These are phyloP conservation scores for Calcarius lapponicus DNA, from an alignment of 2,797 vertebrate species.

Conservation along the genomic window DNA sequence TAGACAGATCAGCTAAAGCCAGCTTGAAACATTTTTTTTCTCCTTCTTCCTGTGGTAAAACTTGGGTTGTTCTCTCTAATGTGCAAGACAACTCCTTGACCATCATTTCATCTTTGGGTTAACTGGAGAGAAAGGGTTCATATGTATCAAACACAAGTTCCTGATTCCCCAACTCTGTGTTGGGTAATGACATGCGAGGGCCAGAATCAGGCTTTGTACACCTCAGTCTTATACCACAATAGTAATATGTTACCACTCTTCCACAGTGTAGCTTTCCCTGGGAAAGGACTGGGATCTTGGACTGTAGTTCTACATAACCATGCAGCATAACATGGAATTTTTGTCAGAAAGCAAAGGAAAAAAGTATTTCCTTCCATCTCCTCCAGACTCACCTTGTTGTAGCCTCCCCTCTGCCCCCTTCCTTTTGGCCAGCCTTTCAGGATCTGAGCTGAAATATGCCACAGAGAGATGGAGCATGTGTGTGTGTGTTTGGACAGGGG, in stretches of 20 bases:
- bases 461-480: no score
- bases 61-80: neutral
- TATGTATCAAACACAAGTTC: neutral
- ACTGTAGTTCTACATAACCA: neutral
- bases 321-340: neutral
- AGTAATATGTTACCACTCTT: neutral
- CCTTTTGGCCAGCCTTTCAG: neutral
- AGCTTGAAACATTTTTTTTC: neutral
- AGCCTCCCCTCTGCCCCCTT: neutral
- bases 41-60: neutral
- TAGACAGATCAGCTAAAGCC: neutral
- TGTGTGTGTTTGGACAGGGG: neutral
- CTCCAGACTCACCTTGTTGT: neutral
- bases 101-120: neutral
- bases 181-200: fast-evolving
- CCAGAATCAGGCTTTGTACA: neutral
- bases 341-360: neutral
- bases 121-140: neutral
- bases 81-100: neutral
- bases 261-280: neutral
- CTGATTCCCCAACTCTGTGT: neutral
- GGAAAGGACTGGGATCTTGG: neutral
- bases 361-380: neutral
- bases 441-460: neutral
- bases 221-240: neutral